Evolutionary conservation across 2,888 invertebrate species (phyloP), one percentile per base, ranked within the genome.

Genomic region (Parnassius mnemosyne): DNA sequence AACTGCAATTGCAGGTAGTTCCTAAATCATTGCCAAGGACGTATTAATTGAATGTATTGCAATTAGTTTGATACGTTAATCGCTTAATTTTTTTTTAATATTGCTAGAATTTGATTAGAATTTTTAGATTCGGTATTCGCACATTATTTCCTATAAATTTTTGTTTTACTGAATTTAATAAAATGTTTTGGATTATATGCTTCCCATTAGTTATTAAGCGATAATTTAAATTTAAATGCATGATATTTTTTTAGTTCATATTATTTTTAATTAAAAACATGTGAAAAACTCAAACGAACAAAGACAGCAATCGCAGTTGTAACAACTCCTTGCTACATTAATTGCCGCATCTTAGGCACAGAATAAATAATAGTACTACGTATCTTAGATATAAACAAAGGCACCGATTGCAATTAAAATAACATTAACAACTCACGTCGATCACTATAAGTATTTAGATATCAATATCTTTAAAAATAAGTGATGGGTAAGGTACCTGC

Each of bases 1-100:
- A 65, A 69, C 70, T 71, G 64, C 74, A 73, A 73, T 68, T 78
- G 83, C 73, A 81, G 81, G 82, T 84, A 83, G 79, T 78, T 77
- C 76, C 73, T 71, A 76, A 75, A 76, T 73, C 76, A 76, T 71
- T 72, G 75, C 69, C 79, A 79, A 78, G 79, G 79, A 73, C 75
- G 70, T 69, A 68, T 69, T 59, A 63, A 58, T 60, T 59, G 54
- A 50, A 59, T 54, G 51, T 55, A 34, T 55, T 52, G 58, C 42
- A 59, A 13, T 53, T 57, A 50, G 50, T 54, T 34, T 59, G 41
- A 20, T 59, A 10, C 41, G 10, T 54, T 55, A 55, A 59, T 59
- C 50, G 34, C 49, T 62, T 42, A 25, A 13, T 20, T 16, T 13
- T 16, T 13, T 9, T 51, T 9, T 44, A 16, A 53, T 11, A 58